phyloP scores from a whole-genome alignment of 2,888 invertebrate genomes.

The Prosopocoilus inquinatus region DNA sequence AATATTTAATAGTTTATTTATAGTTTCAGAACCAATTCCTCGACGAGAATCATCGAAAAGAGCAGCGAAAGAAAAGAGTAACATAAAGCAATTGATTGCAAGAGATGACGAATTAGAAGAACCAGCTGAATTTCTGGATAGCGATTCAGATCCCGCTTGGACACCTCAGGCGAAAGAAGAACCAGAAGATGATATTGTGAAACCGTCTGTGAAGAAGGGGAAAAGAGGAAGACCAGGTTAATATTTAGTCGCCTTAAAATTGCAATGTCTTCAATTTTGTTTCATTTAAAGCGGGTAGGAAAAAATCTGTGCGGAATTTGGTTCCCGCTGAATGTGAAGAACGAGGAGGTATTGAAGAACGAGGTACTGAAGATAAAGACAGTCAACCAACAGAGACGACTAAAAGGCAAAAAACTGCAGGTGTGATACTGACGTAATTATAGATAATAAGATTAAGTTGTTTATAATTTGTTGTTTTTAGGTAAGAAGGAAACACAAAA shows the following conservation, averaged over 20 bases:
- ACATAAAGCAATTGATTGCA: slow-evolving; percentile 53
- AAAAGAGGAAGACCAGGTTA: slow-evolving; percentile 13
- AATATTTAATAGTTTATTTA: too few relatives aligned
- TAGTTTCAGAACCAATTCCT: not conserved
- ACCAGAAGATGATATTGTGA: slow-evolving; percentile 43
- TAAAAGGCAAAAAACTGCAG: not conserved
- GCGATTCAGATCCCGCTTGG: slow-evolving; percentile 75
- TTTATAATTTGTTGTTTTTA: not conserved
- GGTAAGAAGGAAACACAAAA: not conserved
- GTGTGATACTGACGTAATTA: not conserved
- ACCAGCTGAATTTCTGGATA: slow-evolving; percentile 56
- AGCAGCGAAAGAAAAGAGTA: slow-evolving; percentile 66
- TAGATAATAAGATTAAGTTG: too few relatives aligned
- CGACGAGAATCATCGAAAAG: slow-evolving; percentile 57
- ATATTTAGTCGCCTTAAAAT: not conserved
- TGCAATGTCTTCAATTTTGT: not conserved
- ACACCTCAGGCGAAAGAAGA: slow-evolving; percentile 61
- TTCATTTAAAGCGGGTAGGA: slow-evolving; percentile 14
- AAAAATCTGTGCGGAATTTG: not conserved
- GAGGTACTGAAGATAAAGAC: not conserved
- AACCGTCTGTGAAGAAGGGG: slow-evolving; percentile 40
- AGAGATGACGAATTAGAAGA: slow-evolving; percentile 57
- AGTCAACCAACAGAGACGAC: not conserved
- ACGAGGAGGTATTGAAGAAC: not conserved
- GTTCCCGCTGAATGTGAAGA: not conserved